phyloP scores from a whole-genome alignment of 2,797 vertebrate species.

The Periophthalmus magnuspinnatus region DNA sequence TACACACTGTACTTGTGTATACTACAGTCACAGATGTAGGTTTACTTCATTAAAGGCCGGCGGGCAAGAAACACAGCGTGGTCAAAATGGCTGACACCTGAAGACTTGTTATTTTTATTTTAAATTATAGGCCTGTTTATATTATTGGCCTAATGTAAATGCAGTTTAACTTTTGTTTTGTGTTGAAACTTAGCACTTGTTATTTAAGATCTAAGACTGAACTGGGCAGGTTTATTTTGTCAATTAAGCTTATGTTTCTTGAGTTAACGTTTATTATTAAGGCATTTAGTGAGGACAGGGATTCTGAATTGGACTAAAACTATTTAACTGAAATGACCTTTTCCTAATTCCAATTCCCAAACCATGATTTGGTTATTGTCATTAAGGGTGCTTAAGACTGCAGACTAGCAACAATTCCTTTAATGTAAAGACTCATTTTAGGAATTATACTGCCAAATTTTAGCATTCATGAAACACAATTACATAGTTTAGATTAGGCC shows the following conservation, averaged over 20 bases:
- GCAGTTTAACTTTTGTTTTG: too few species aligned
- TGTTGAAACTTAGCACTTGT: neutral
- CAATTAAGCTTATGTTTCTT: neutral
- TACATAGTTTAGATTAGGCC: neutral
- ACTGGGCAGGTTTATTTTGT: neutral
- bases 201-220: neutral
- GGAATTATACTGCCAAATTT: neutral
- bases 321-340: neutral
- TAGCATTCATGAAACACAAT: neutral
- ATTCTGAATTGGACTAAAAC: neutral
- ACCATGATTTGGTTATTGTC: neutral
- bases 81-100: constrained; percentile 12
- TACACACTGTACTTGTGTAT: constrained; percentile 17
- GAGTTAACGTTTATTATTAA: neutral
- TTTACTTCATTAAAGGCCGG: constrained; percentile 41
- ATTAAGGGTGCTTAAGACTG: neutral
- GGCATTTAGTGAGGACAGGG: neutral
- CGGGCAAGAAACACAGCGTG: constrained; percentile 24
- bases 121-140: neutral
- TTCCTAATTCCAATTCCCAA: neutral
- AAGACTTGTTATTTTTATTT: neutral
- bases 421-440: neutral
- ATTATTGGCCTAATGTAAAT: neutral
- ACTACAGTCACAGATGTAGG: constrained; percentile 11
- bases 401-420: neutral